Conservation (phyloP, 1,140 invertebrate species). For the Sinella curviseta region DNA sequence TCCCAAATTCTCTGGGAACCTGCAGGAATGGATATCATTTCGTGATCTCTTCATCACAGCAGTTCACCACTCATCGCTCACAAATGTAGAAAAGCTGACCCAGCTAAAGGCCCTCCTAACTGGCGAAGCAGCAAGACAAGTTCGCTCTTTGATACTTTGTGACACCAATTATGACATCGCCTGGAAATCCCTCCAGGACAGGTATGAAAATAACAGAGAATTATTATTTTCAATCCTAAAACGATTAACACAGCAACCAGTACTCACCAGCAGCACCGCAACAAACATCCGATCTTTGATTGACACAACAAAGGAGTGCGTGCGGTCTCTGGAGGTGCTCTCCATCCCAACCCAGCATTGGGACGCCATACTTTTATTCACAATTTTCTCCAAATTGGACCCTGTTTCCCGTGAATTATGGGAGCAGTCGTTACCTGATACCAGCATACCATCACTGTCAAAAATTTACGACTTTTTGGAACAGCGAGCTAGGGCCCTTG, state of each 20-base stretch:
- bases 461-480: constrained; percentile 42
- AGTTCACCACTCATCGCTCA: too few species aligned
- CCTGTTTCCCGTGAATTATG: constrained; percentile 35
- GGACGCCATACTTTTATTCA: not conserved
- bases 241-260: not conserved
- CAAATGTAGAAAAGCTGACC: not conserved
- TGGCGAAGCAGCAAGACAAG: too few species aligned
- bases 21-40: too few species aligned
- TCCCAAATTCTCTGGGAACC: too few species aligned
- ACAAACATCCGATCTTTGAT: not conserved
- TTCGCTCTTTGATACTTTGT: too few species aligned
- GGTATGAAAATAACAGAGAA: constrained; percentile 13
- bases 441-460: constrained; percentile 29
- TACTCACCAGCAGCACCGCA: too few species aligned
- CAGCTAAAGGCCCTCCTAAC: too few species aligned
- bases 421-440: constrained; percentile 39
- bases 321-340: not conserved
- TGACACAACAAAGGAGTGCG: not conserved
- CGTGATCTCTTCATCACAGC: constrained; percentile 28
- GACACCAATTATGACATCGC: too few species aligned
- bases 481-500: not conserved
- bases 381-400: constrained; percentile 39
- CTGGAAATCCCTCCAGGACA: not conserved
- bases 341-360: not conserved
- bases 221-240: not conserved